Evolutionary conservation across 2,888 invertebrate species (phyloP).

Genomic region (Tetragonisca angustula): DNA sequence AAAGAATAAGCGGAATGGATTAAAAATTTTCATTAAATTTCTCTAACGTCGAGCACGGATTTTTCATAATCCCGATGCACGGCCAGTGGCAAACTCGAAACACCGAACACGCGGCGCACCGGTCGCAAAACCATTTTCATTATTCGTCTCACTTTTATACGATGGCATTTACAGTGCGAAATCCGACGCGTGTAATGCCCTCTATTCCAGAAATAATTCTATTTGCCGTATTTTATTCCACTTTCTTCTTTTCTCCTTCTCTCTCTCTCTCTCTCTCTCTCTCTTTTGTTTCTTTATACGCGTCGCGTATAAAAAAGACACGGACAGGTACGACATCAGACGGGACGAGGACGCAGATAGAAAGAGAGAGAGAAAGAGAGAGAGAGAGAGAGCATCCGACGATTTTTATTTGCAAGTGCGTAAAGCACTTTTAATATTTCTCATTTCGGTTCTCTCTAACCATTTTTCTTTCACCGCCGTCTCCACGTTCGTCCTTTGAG

Average conservation of each 20-base stretch:
- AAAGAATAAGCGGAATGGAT: neutral
- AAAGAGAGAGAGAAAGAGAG: too few species aligned
- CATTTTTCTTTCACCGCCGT: too few species aligned
- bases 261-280: too few species aligned
- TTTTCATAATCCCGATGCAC: constrained; percentile 24
- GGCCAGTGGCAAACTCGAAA: constrained; percentile 21
- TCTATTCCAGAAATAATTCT: constrained; percentile 49
- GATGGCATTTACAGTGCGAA: constrained; percentile 24
- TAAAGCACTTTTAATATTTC: constrained; percentile 4
- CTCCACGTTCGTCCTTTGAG: neutral
- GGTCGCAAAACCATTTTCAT: constrained; percentile 45
- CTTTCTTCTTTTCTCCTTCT: neutral
- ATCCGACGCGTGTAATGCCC: constrained; percentile 25
- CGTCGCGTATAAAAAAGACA: constrained; percentile 4
- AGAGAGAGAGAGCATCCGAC: neutral
- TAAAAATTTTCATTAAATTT: constrained; percentile 38
- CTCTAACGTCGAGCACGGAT: constrained; percentile 5
- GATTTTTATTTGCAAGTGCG: constrained; percentile 26
- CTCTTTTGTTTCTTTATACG: too few species aligned
- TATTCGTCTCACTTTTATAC: constrained; percentile 42
- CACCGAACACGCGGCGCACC: constrained; percentile 2
- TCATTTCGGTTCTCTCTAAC: neutral
- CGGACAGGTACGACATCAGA: neutral
- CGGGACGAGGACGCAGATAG: too few species aligned
- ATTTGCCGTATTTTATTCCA: constrained; percentile 19